These are phyloP conservation scores for Coptodon rendalli DNA, from an alignment of 2,113 vertebrate species.

Conservation along the genomic window DNA sequence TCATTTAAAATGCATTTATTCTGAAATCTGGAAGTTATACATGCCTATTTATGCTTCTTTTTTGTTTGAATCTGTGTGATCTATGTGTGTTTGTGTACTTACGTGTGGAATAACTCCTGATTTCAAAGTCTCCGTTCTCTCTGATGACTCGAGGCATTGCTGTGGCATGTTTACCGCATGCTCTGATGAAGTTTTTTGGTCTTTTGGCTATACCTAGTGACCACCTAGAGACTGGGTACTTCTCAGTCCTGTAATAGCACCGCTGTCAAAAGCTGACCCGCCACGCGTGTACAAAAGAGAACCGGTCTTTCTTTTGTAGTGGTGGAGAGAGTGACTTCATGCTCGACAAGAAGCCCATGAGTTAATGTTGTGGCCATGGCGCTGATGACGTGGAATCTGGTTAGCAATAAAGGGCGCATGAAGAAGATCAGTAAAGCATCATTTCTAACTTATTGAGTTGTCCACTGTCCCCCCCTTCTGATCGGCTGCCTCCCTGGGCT, in stretches of 20 bases:
- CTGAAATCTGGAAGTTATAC: background rate
- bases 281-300: conserved; percentile 45
- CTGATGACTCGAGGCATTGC: background rate
- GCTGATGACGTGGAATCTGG: conserved; percentile 39
- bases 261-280: background rate
- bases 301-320: background rate
- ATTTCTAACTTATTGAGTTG: background rate
- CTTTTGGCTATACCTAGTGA: conserved; percentile 10
- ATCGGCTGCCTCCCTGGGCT: background rate
- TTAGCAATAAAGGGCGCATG: background rate
- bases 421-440: background rate
- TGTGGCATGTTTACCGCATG: background rate
- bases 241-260: conserved; percentile 32
- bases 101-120: background rate
- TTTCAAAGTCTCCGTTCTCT: conserved; percentile 4
- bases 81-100: background rate
- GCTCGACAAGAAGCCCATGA: background rate
- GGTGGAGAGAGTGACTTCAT: background rate
- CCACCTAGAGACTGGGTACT: conserved; percentile 49
- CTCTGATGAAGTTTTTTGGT: conserved; percentile 2
- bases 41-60: background rate
- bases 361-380: conserved; percentile 19
- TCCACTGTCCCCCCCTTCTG: background rate
- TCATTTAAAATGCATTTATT: background rate
- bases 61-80: background rate